These are phyloP conservation scores for Heliothis peltigera DNA, from an alignment of 2,888 invertebrate species.

Conservation along the genomic window DNA sequence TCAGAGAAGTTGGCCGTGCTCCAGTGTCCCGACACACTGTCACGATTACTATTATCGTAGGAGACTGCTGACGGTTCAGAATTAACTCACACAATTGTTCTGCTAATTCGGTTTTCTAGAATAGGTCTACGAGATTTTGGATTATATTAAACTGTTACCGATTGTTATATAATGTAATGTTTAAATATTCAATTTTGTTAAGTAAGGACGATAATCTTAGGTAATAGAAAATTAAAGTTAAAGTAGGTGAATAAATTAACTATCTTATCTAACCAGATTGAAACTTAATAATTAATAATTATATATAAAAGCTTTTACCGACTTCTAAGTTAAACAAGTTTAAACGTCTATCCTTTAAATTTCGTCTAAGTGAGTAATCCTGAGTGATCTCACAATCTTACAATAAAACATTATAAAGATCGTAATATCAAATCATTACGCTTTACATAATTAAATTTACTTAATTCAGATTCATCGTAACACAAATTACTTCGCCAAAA, in stretches of 20 bases:
- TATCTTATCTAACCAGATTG: not conserved
- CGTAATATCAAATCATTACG: not conserved
- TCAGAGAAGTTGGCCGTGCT: slow-evolving; percentile 68
- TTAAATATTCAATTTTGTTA: too few species aligned
- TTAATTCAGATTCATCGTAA: slow-evolving; percentile 20
- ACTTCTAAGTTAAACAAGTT: not conserved
- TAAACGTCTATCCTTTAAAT: not conserved
- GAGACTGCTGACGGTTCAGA: slow-evolving; percentile 47
- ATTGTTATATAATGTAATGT: too few species aligned
- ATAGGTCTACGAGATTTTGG: not conserved
- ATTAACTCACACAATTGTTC: slow-evolving; percentile 44
- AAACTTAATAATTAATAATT: not conserved
- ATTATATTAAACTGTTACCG: not conserved
- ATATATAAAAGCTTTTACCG: not conserved
- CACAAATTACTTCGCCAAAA: slow-evolving; percentile 29
- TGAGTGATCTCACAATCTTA: not conserved
- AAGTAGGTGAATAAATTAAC: too few species aligned
- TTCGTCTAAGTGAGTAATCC: not conserved
- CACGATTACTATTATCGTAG: slow-evolving; percentile 62
- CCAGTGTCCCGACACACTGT: slow-evolving; percentile 66
- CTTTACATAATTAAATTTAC: slow-evolving; percentile 6
- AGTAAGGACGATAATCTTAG: too few species aligned
- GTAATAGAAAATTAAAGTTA: too few species aligned
- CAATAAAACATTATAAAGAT: not conserved
- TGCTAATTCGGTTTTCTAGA: slow-evolving; percentile 12